Base-by-base conservation (phyloP, 2,113 vertebrate species). In the Cisticola juncidis region DNA sequence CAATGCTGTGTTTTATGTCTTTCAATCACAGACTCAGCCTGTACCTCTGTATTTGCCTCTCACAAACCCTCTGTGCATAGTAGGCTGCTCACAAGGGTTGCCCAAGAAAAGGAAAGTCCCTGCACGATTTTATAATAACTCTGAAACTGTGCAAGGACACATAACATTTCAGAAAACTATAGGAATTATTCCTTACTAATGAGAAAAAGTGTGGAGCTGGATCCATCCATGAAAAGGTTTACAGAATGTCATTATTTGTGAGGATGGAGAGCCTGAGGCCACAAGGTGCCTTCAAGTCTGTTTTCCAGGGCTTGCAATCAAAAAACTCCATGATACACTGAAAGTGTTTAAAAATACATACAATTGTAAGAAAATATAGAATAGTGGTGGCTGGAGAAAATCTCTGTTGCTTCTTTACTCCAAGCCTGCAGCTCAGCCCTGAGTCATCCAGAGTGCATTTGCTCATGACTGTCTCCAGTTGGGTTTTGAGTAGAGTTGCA, bases 11-110 rank as follows among this genome's bases (percentile, higher is more conserved):
- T 66, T 80, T 82, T 76, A 50, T 86, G 57, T 23, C 22, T 83
- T 91, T 89, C 53, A 68, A 17, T 86, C 7, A 12, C 14, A 35
- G n/a, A 7, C 38, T 92, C n/a, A 18, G 9, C 42, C 83, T 70
- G 40, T 29, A 10, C 23, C 19, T 88, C 50, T 54, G 9, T 31
- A 8, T 74, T 77, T 73, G 70, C 61, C 60, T 28, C 42, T 60
- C 45, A 10, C 31, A 57, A 54, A 64, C 31, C 14, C n/a, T 51
- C 8, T 58, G 26, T 77, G 23, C 24, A 2, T 24, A 25, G 25
- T 14, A 6, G 53, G 25, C 58, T 87, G 13, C 36, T 84, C 54
- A 20, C 0, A 0, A 53, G 36, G 25, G 14, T 20, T 4, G 1
- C 29, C 33, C 36, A 35, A 33, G 35, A 17, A 38, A 69, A 86